phyloP scores from a whole-genome alignment of 2,888 invertebrate species.

The Amphiduros pacificus region DNA sequence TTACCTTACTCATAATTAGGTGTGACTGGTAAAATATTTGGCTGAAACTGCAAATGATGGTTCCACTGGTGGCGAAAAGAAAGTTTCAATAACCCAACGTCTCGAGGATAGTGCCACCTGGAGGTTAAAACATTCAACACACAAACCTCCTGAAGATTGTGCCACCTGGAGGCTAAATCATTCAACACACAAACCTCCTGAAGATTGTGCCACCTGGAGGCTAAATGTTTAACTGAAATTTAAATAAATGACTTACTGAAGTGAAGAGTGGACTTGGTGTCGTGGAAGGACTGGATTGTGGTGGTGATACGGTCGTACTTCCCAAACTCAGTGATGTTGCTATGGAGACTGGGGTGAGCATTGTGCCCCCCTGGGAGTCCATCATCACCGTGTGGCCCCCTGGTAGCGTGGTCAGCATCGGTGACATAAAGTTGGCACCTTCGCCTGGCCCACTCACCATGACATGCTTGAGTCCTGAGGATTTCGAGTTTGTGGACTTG shows the following conservation, averaged over 20 bases:
- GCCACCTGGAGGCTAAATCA: not conserved
- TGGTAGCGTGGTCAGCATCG: not conserved
- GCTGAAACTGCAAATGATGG: no score
- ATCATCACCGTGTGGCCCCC: constrained; percentile 4
- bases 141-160: not conserved
- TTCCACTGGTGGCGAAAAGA: no score
- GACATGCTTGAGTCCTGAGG: not conserved
- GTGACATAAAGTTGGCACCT: not conserved
- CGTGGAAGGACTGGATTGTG: constrained; percentile 13
- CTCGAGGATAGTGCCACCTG: not conserved
- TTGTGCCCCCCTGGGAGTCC: constrained; percentile 3
- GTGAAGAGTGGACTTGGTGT: constrained; percentile 14
- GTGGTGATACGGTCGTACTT: not conserved
- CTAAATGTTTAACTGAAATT: no score
- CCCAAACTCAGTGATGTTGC: constrained; percentile 2
- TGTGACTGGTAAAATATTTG: no score
- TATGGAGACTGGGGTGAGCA: constrained; percentile 5
- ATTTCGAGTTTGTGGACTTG: not conserved
- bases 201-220: not conserved
- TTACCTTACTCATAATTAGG: no score
- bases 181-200: not conserved
- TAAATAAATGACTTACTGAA: constrained; percentile 10
- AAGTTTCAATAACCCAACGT: not conserved
- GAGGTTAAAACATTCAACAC: not conserved
- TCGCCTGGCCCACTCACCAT: not conserved